A percentile compares a stretch with the other conserved stretches of the same genome.
phyloP scores from a whole-genome alignment of 2,888 invertebrate genomes.

The Cerastis leucographa region DNA sequence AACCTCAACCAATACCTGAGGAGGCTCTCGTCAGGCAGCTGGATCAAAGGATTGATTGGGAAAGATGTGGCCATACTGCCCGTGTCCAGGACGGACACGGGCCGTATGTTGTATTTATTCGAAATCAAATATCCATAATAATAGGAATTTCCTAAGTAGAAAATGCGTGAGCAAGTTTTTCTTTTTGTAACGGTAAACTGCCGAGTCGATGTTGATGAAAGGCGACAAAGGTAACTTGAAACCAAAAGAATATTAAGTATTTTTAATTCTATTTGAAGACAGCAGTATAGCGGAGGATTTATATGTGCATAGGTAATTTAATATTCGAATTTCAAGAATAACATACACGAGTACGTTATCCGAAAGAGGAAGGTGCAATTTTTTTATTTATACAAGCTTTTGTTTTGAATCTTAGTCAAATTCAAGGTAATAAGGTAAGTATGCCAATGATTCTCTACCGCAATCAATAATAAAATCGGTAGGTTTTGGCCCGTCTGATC shows the following conservation, averaged over 20 bases:
- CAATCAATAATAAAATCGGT: no score
- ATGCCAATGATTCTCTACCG: no score
- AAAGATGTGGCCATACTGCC: no score
- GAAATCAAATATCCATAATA: not conserved
- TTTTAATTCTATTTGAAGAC: slow-evolving; percentile 28
- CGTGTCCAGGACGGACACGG: no score
- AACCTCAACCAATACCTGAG: no score
- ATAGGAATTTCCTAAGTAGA: not conserved
- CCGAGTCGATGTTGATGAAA: slow-evolving; percentile 24
- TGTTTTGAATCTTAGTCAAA: no score
- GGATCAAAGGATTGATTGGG: no score
- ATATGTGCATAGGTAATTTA: not conserved
- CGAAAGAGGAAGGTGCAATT: not conserved
- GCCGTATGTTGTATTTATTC: no score
- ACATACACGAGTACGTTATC: not conserved
- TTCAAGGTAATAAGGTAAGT: no score
- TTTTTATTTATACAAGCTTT: no score
- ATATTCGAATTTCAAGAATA: not conserved
- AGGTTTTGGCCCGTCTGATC: no score
- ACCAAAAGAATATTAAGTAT: slow-evolving; percentile 12
- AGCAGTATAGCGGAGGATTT: not conserved
- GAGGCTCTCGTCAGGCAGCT: no score
- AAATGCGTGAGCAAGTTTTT: slow-evolving; percentile 22
- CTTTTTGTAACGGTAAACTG: slow-evolving; percentile 21
- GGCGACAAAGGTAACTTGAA: slow-evolving; percentile 15